Percentiles rank a stretch among this genome's conserved stretches.
Conservation (phyloP, 2,113 vertebrate species). For the Pterocles burchelli region DNA sequence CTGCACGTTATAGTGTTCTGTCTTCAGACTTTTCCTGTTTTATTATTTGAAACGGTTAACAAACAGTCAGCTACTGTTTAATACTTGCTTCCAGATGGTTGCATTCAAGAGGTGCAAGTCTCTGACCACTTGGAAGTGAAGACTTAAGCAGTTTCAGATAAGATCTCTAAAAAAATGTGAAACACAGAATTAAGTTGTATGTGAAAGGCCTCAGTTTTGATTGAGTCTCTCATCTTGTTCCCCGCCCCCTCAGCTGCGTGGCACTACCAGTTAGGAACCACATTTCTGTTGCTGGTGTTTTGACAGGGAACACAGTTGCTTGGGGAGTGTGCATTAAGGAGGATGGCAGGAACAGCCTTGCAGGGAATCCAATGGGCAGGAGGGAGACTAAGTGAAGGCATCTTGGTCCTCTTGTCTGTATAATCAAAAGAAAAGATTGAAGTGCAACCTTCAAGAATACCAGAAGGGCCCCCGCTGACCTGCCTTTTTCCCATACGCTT, state of each 20-base stretch:
- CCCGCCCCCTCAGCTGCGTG: rapidly evolving
- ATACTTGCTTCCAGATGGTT: not conserved
- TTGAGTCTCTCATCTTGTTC: not conserved
- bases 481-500: not conserved
- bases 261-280: not conserved
- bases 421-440: not conserved
- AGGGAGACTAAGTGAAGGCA: not conserved
- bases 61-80: not conserved
- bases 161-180: not conserved
- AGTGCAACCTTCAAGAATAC: not conserved
- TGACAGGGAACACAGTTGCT: rapidly evolving
- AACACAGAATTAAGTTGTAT: not conserved
- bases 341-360: not conserved
- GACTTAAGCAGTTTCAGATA: not conserved
- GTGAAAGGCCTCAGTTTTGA: not conserved
- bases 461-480: not conserved
- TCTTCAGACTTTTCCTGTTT: not conserved
- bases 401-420: not conserved
- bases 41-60: not conserved
- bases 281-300: not conserved
- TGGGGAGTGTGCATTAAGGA: not conserved
- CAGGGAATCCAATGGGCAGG: not conserved
- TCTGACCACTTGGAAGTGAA: not conserved
- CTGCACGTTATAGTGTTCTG: not conserved
- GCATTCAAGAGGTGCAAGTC: not conserved